Evolutionary conservation across 2,113 vertebrate species (phyloP).

Genomic region (Sebastes schlegelii): DNA sequence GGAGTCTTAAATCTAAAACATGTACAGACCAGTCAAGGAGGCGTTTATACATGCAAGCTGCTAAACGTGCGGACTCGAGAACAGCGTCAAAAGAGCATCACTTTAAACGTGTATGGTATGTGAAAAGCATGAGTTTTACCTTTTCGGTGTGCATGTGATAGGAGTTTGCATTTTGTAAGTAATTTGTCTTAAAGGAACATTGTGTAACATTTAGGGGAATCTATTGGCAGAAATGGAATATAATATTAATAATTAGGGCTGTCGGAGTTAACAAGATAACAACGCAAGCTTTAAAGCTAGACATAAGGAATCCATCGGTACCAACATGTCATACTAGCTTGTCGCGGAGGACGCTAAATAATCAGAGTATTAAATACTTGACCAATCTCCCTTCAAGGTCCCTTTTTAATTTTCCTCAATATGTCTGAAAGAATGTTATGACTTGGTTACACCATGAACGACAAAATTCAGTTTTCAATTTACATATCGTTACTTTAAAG

Average conservation of each 20-base stretch:
- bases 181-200: background rate
- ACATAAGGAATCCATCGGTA: too few relatives aligned
- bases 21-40: slow-evolving; percentile 71
- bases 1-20: slow-evolving; percentile 67
- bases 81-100: slow-evolving; percentile 42
- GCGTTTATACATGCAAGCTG: slow-evolving; percentile 75
- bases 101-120: slow-evolving; percentile 74
- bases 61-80: slow-evolving; percentile 58
- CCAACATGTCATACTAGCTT: too few relatives aligned
- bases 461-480: background rate
- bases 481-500: too few relatives aligned
- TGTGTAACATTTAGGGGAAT: too few relatives aligned
- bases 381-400: too few relatives aligned
- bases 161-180: background rate
- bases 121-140: slow-evolving; percentile 1
- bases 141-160: background rate
- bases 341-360: too few relatives aligned
- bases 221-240: too few relatives aligned
- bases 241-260: too few relatives aligned
- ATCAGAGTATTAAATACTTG: too few relatives aligned
- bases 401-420: background rate
- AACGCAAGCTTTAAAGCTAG: too few relatives aligned
- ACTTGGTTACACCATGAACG: background rate
- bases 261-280: too few relatives aligned
- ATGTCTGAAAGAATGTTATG: background rate